Percentiles rank a stretch among this genome's conserved stretches.
Evolutionary conservation across 2,113 vertebrate species (phyloP).

Genomic region (Thamnophis sirtalis): DNA sequence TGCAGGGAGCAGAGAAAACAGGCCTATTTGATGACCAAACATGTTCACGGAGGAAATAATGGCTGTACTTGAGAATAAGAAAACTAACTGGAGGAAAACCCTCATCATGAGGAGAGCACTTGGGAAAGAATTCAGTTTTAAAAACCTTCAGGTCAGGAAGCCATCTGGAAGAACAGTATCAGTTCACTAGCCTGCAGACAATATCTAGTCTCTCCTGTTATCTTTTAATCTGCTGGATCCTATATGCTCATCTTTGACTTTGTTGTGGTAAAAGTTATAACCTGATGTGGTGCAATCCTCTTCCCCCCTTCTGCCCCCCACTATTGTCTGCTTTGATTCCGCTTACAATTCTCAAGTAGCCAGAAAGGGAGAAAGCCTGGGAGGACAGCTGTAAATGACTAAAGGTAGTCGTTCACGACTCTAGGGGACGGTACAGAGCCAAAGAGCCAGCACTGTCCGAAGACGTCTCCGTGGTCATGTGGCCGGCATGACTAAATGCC

Average conservation of each 20-base stretch:
- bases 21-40: neutral
- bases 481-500: too few relatives aligned
- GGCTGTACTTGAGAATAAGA: neutral
- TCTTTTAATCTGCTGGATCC: neutral
- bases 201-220: neutral
- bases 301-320: neutral
- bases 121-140: neutral
- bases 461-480: too few relatives aligned
- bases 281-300: neutral
- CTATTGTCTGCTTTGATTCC: neutral
- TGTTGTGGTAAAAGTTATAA: neutral
- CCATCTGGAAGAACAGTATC: neutral
- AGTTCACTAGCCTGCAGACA: neutral
- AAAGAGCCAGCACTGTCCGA: too few relatives aligned
- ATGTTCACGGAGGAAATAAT: neutral
- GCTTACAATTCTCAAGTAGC: neutral
- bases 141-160: neutral
- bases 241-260: neutral
- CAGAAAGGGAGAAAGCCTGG: neutral
- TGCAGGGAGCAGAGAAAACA: neutral
- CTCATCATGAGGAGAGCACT: neutral
- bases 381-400: neutral
- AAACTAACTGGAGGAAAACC: neutral
- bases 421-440: too few relatives aligned
- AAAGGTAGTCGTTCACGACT: neutral